Evolutionary conservation across 2,113 vertebrate genomes (phyloP).

Genomic region (Columbina picui): DNA sequence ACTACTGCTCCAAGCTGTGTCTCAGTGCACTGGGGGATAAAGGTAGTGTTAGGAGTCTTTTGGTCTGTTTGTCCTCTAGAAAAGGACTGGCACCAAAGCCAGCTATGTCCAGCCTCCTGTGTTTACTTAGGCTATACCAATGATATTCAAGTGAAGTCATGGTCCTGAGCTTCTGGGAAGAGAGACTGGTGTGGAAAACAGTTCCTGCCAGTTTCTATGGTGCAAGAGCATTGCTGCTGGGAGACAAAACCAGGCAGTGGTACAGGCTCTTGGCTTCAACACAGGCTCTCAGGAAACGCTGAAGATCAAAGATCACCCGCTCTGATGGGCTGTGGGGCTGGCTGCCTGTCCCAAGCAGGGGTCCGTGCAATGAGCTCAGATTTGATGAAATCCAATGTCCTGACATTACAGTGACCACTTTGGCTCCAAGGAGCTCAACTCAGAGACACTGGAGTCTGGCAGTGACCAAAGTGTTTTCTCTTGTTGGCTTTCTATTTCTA

Average conservation of each 20-base stretch:
- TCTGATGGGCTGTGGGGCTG: background rate
- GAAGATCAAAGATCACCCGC: background rate
- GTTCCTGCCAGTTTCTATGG: background rate
- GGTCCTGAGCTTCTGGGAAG: background rate
- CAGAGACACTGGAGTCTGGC: constrained; percentile 5
- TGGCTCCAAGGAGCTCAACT: constrained; percentile 3
- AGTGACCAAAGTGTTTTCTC: constrained; percentile 44
- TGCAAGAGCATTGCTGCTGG: rapidly evolving
- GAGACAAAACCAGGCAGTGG: background rate
- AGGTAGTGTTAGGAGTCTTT: background rate
- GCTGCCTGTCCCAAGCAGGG: background rate
- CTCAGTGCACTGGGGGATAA: background rate
- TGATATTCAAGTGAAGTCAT: background rate
- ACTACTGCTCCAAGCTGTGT: background rate
- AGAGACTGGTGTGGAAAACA: background rate
- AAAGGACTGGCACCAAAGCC: background rate
- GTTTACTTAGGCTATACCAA: background rate
- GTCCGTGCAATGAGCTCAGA: background rate
- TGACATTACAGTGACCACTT: background rate
- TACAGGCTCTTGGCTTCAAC: background rate
- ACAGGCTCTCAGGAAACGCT: background rate
- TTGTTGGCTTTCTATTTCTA: constrained; percentile 59
- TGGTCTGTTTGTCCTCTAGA: background rate
- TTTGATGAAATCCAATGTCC: constrained; percentile 6
- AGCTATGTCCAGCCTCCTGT: background rate